These are phyloP conservation scores for Pseudoatta argentina DNA, from an alignment of 1,140 invertebrate species.

Conservation along the genomic window DNA sequence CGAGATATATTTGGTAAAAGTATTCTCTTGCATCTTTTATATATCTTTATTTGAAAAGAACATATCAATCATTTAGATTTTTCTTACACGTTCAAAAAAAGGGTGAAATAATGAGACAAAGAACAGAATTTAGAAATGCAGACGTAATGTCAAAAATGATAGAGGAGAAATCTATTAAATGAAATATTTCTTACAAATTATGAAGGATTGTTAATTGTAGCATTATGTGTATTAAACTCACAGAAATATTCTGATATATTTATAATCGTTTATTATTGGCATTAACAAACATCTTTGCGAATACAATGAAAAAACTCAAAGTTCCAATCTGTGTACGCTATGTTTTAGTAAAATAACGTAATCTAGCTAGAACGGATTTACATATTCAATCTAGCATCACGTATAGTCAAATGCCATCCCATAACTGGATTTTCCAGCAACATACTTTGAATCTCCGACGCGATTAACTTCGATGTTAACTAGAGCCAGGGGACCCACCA, in stretches of 20 bases:
- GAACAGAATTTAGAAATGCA: constrained; percentile 66
- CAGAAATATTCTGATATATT: background rate
- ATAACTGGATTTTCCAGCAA: constrained; percentile 50
- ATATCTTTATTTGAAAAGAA: constrained; percentile 69
- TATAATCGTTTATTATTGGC: background rate
- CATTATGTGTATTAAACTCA: background rate
- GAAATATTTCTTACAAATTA: background rate
- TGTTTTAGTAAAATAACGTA: constrained; percentile 13
- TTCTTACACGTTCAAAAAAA: constrained; percentile 51
- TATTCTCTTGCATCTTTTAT: constrained; percentile 72
- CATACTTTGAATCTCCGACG: constrained; percentile 60
- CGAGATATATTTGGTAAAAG: constrained; percentile 53
- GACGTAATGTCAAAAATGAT: constrained; percentile 41
- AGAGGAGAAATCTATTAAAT: constrained; percentile 28
- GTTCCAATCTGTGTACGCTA: background rate
- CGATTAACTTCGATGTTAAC: constrained; percentile 64
- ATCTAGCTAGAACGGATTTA: constrained; percentile 40
- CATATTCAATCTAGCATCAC: constrained; percentile 38
- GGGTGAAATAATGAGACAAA: constrained; percentile 27
- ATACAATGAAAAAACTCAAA: background rate
- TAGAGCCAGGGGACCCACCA: constrained; percentile 1
- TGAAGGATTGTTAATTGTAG: constrained; percentile 3
- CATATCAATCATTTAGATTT: constrained; percentile 71
- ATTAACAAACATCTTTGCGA: constrained; percentile 18
- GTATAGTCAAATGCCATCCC: constrained; percentile 8